Conservation (phyloP, 2,797 vertebrate genomes). For the Pipistrellus pygmaeus region DNA sequence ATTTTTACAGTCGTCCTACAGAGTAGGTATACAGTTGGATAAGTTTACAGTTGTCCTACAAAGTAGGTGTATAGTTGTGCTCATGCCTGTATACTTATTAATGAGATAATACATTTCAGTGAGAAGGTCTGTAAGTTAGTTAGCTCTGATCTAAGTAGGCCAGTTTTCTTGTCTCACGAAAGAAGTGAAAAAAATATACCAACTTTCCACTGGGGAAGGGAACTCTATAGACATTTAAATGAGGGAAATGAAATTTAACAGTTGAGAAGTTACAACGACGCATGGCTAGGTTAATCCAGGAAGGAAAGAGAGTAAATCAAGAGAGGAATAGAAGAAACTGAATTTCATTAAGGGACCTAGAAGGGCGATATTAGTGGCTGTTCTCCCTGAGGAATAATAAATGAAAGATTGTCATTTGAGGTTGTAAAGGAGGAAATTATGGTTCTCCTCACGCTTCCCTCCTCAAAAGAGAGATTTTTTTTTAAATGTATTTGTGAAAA, state of each 20-base stretch:
- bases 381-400: conserved; percentile 70
- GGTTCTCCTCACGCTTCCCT: not conserved
- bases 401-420: conserved; percentile 17
- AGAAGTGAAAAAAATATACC: not conserved
- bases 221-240: conserved; percentile 66
- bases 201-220: not conserved
- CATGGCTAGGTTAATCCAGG: conserved; percentile 72
- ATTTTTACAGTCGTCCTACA: not conserved
- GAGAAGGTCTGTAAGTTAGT: not conserved
- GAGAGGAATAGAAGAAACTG: conserved; percentile 78
- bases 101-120: not conserved
- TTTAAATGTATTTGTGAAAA: conserved; percentile 49
- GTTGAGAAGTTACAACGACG: conserved; percentile 70
- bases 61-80: not conserved
- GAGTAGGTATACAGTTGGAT: too few relatives aligned
- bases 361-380: conserved; percentile 50
- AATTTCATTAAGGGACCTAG: conserved; percentile 79
- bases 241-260: conserved; percentile 76
- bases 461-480: conserved; percentile 11
- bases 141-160: not conserved
- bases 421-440: conserved; percentile 44
- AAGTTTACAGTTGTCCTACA: not conserved
- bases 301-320: conserved; percentile 74
- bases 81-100: not conserved
- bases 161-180: not conserved